phyloP scores from a whole-genome alignment of 2,888 invertebrate genomes.

The Phengaris arion region DNA sequence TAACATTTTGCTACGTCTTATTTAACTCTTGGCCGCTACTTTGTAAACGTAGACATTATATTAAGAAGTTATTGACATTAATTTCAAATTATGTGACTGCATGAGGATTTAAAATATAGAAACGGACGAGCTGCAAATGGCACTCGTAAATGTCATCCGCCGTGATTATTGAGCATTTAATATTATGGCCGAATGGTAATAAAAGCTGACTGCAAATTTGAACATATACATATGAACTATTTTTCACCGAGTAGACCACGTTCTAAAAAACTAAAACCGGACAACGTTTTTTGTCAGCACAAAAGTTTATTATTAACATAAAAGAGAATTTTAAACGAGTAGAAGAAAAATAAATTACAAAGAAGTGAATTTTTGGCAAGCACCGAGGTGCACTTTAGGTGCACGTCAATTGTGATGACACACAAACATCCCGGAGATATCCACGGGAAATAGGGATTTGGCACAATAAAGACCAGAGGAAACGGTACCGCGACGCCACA shows the following conservation, averaged over 20 bases:
- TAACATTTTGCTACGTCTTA: constrained; percentile 30
- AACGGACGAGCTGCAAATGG: neutral
- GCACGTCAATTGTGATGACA: constrained; percentile 35
- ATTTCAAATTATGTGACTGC: neutral
- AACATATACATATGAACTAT: neutral
- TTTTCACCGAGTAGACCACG: neutral
- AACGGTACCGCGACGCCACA: constrained; percentile 38
- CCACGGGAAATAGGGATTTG: constrained; percentile 40
- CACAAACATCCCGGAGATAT: constrained; percentile 37
- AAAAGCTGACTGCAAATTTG: neutral
- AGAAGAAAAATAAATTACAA: constrained; percentile 23
- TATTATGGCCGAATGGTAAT: neutral
- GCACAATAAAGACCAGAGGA: constrained; percentile 40
- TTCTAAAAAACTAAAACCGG: neutral
- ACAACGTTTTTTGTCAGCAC: neutral
- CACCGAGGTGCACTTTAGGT: constrained; percentile 34
- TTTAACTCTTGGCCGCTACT: neutral
- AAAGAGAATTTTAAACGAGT: constrained; percentile 18
- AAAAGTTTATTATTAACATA: constrained; percentile 8
- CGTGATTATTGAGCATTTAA: neutral
- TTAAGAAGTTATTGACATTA: too few species aligned
- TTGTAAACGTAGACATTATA: neutral
- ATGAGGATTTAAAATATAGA: neutral
- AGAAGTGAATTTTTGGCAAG: constrained; percentile 31
- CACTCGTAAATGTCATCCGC: neutral